Conservation (phyloP, 2,888 invertebrate species). For the Malacosoma neustria region DNA sequence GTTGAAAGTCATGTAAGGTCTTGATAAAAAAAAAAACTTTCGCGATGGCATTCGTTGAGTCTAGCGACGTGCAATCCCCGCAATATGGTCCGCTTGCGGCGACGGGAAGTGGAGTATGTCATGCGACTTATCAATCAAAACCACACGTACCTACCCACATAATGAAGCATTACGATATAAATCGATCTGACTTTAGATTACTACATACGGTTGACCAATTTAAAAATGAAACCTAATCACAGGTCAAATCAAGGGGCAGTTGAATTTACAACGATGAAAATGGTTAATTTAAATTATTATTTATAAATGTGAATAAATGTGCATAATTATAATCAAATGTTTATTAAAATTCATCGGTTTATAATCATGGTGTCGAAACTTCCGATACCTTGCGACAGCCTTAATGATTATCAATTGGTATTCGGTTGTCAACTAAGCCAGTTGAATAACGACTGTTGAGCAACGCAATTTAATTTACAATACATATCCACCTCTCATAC, state of each 20-base stretch:
- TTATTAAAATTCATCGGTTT: slow-evolving; percentile 32
- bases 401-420: slow-evolving; percentile 42
- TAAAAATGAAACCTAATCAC: slow-evolving; percentile 5
- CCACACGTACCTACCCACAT: not conserved
- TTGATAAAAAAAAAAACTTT: slow-evolving; percentile 42
- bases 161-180: not conserved
- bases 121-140: slow-evolving; percentile 49
- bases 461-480: slow-evolving; percentile 31
- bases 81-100: slow-evolving; percentile 22
- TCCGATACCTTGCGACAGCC: slow-evolving; percentile 52
- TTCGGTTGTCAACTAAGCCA: slow-evolving; percentile 50
- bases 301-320: slow-evolving; percentile 3
- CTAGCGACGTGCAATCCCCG: slow-evolving; percentile 19
- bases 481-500: slow-evolving; percentile 14
- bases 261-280: not conserved
- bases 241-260: slow-evolving; percentile 4
- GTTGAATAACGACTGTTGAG: slow-evolving; percentile 58
- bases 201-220: slow-evolving; percentile 8
- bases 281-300: not conserved
- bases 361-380: slow-evolving; percentile 51
- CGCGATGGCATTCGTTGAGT: slow-evolving; percentile 34
- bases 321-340: not conserved
- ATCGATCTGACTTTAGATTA: slow-evolving; percentile 9
- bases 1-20: no score
- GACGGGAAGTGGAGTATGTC: slow-evolving; percentile 54